Conservation (phyloP, 92 coral and sea anemone genomes). For the Bergia puertoricense region DNA sequence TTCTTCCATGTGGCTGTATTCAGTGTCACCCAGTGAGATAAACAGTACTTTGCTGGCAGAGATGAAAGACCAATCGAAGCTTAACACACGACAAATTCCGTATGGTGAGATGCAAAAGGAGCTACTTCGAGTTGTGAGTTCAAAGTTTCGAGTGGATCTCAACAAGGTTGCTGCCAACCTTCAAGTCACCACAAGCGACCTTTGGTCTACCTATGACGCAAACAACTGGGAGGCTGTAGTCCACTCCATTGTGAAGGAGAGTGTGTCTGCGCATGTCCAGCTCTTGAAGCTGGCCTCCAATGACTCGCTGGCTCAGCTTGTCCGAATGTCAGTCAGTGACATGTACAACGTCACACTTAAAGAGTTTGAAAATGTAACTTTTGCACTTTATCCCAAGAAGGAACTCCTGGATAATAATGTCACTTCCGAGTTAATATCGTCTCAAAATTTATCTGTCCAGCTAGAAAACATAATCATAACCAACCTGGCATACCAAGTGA, state of each 20-base stretch:
- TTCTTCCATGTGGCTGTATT: constrained; percentile 24
- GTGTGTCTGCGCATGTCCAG: constrained; percentile 40
- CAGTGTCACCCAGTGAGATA: not conserved
- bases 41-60: constrained; percentile 11
- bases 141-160: constrained; percentile 49
- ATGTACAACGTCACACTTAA: constrained; percentile 56
- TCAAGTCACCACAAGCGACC: constrained; percentile 45
- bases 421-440: constrained; percentile 14
- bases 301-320: constrained; percentile 58
- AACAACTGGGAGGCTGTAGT: constrained; percentile 67
- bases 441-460: not conserved
- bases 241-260: constrained; percentile 67
- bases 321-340: constrained; percentile 28
- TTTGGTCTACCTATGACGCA: constrained; percentile 65
- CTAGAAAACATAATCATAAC: not conserved
- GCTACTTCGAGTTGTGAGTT: constrained; percentile 46
- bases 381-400: not conserved
- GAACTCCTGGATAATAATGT: not conserved
- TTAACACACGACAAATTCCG: not conserved
- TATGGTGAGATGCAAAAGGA: constrained; percentile 44
- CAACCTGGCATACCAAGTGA: not conserved
- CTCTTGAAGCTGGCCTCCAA: constrained; percentile 53
- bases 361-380: constrained; percentile 35
- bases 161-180: constrained; percentile 56
- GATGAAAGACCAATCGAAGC: not conserved